Conservation (phyloP, 1,140 invertebrate genomes). For the Drosophila sulfurigaster region DNA sequence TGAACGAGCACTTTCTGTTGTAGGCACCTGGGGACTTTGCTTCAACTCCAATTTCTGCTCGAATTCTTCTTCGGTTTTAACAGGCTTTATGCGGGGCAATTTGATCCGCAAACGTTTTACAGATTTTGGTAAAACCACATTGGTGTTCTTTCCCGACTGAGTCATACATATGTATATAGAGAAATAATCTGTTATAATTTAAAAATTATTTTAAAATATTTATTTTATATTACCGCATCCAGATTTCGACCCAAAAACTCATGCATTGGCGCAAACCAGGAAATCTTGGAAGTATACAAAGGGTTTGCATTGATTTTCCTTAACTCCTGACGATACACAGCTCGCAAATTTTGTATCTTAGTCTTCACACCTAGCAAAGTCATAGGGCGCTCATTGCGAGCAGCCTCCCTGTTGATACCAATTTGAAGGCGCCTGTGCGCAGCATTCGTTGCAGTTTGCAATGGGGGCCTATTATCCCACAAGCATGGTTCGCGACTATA, state of each 20-base stretch:
- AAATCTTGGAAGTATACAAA: constrained; percentile 48
- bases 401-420: constrained; percentile 52
- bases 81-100: constrained; percentile 48
- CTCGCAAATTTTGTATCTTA: constrained; percentile 69
- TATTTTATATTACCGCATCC: constrained; percentile 48
- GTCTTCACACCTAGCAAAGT: constrained; percentile 55
- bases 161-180: constrained; percentile 7
- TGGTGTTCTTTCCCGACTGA: not conserved
- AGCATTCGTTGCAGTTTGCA: constrained; percentile 46
- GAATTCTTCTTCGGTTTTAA: constrained; percentile 23
- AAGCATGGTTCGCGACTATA: constrained; percentile 64
- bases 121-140: not conserved
- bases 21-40: constrained; percentile 1
- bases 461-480: constrained; percentile 56
- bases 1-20: not conserved
- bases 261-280: constrained; percentile 62
- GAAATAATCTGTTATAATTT: not conserved
- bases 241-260: constrained; percentile 49
- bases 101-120: constrained; percentile 59
- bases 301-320: constrained; percentile 57
- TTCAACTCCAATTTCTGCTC: not conserved
- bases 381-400: constrained; percentile 17
- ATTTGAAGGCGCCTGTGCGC: constrained; percentile 62
- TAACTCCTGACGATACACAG: constrained; percentile 61
- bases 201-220: not conserved